Evolutionary conservation across 2,888 invertebrate species (phyloP).

Genomic region (Limulus polyphemus): DNA sequence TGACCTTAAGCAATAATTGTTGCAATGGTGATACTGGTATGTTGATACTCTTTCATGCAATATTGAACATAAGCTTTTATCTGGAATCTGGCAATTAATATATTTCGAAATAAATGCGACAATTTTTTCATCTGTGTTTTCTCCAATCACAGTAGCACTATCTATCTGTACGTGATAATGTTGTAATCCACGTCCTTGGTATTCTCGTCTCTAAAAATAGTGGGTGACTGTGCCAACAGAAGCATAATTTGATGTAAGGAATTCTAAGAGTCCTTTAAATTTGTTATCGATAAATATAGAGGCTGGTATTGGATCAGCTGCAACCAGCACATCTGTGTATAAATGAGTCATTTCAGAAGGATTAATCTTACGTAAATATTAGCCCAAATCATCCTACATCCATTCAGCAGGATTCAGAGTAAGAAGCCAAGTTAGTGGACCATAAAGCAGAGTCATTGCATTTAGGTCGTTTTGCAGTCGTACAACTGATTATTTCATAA

Average conservation of each 20-base stretch:
- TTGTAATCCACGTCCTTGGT: conserved; percentile 2
- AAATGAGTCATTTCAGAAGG: background rate
- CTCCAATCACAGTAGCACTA: background rate
- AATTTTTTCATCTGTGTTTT: background rate
- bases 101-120: conserved; percentile 2
- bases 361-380: background rate
- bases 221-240: background rate
- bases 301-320: background rate
- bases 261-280: conserved; percentile 1
- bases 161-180: conserved; percentile 4
- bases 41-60: conserved; percentile 2
- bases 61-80: background rate
- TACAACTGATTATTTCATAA: background rate
- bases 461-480: conserved; percentile 1
- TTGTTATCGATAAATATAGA: conserved; percentile 4
- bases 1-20: background rate
- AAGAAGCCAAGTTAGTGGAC: conserved; percentile 2
- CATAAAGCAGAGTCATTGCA: background rate
- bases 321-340: background rate
- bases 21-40: conserved; percentile 3
- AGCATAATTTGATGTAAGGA: background rate
- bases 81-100: background rate
- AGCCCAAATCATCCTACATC: background rate
- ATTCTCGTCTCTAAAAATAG: conserved; percentile 4
- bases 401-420: conserved; percentile 5